Percentiles rank a stretch among this genome's conserved stretches.
These are phyloP conservation scores for Chaenogobius annularis DNA, from an alignment of 2,113 vertebrate genomes.

Conservation along the genomic window DNA sequence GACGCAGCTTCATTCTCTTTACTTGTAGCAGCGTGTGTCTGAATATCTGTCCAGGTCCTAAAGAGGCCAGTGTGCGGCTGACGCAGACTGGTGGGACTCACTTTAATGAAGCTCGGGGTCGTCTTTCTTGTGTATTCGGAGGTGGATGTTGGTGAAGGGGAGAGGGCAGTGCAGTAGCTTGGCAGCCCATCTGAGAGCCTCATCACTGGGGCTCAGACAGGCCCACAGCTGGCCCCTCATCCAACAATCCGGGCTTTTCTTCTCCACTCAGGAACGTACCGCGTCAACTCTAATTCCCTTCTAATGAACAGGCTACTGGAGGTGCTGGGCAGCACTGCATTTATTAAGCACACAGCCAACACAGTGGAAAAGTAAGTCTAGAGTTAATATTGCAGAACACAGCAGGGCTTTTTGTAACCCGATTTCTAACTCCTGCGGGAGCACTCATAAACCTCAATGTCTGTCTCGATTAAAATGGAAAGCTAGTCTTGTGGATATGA, in stretches of 20 bases:
- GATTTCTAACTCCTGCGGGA: constrained; percentile 24
- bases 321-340: constrained; percentile 46
- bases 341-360: constrained; percentile 51
- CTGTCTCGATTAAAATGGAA: not conserved
- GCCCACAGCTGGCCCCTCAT: constrained; percentile 67
- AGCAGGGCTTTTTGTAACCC: constrained; percentile 27
- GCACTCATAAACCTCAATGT: constrained; percentile 33
- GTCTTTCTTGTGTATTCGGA: constrained; percentile 12
- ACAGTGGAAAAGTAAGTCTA: constrained; percentile 37
- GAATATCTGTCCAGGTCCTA: no score
- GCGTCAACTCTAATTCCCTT: constrained; percentile 71
- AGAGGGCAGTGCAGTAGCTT: constrained; percentile 45
- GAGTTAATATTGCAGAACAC: constrained; percentile 35
- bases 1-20: not conserved
- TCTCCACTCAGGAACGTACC: constrained; percentile 57
- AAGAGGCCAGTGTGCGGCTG: no score
- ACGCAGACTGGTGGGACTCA: constrained; percentile 17
- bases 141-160: constrained; percentile 39
- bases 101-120: constrained; percentile 60
- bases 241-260: constrained; percentile 67
- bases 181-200: constrained; percentile 65
- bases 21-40: not conserved
- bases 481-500: not conserved
- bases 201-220: constrained; percentile 46
- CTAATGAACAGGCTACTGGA: constrained; percentile 74